Evolutionary conservation across 2,113 vertebrate genomes (phyloP).

Genomic region (Polyodon spathula): DNA sequence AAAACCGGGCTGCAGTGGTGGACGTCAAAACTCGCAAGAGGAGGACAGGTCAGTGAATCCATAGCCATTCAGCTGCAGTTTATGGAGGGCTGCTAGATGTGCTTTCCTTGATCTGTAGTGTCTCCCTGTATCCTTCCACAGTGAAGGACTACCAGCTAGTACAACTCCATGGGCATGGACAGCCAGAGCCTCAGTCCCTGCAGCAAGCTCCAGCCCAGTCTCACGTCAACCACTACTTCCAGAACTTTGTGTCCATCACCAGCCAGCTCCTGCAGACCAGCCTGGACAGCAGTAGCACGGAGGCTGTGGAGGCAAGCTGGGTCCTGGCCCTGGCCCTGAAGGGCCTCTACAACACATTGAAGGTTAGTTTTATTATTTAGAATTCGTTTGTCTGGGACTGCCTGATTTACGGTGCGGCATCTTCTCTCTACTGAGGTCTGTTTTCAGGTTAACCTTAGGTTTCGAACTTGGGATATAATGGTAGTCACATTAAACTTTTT

Average conservation of each 20-base stretch:
- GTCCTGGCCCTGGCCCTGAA: conserved; percentile 85
- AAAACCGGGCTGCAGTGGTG: conserved; percentile 87
- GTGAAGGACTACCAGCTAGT: conserved; percentile 92
- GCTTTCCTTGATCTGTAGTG: background rate
- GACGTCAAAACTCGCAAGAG: conserved; percentile 90
- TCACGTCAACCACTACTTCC: conserved; percentile 72
- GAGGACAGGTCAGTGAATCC: conserved; percentile 70
- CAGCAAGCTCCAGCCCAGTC: conserved; percentile 31
- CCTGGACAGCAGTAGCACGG: conserved; percentile 65
- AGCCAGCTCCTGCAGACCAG: conserved; percentile 75
- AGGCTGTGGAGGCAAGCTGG: conserved; percentile 91
- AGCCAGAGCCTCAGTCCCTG: conserved; percentile 24
- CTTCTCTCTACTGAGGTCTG: too few species aligned
- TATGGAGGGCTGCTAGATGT: background rate
- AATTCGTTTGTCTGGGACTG: background rate
- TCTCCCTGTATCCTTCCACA: conserved; percentile 28
- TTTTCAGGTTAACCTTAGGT: background rate
- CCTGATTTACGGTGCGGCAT: too few species aligned
- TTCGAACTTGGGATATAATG: background rate
- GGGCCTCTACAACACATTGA: conserved; percentile 85
- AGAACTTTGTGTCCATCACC: conserved; percentile 78
- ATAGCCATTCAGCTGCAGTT: conserved; percentile 1
- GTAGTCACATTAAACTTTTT: too few species aligned
- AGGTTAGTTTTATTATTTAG: conserved; percentile 47
- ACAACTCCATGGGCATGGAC: conserved; percentile 61